phyloP scores from a whole-genome alignment of 2,888 invertebrate genomes.

The Linnaemya tessellans region DNA sequence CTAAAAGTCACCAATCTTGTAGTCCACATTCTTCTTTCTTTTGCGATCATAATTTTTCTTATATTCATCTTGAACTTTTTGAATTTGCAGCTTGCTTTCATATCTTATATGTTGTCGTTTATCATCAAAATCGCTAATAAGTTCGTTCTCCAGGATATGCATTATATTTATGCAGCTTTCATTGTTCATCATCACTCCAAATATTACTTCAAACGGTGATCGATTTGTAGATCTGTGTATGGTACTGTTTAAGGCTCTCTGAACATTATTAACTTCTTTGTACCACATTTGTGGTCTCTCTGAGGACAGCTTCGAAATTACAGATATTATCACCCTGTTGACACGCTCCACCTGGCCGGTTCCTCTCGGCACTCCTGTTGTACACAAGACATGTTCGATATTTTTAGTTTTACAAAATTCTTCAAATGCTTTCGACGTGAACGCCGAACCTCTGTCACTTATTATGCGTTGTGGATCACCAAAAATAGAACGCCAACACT shows the following conservation, averaged over 20 bases:
- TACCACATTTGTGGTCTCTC: conserved; percentile 43
- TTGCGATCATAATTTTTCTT: conserved; percentile 63
- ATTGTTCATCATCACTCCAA: conserved; percentile 52
- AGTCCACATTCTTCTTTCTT: conserved; percentile 55
- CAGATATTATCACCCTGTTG: conserved; percentile 47
- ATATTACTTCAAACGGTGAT: conserved; percentile 59
- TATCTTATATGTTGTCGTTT: conserved; percentile 44
- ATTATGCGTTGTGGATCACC: not conserved
- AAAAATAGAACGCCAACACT: conserved; percentile 7
- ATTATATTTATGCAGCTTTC: conserved; percentile 19
- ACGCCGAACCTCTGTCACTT: not conserved
- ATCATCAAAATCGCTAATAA: conserved; percentile 43
- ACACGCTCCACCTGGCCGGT: conserved; percentile 58
- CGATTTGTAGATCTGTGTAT: conserved; percentile 48
- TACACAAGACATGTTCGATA: conserved; percentile 47
- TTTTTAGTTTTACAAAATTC: conserved; percentile 41
- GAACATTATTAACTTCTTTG: conserved; percentile 38
- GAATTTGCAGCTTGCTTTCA: conserved; percentile 35
- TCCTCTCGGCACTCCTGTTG: conserved; percentile 38
- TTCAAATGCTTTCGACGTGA: conserved; percentile 24
- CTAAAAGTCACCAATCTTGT: conserved; percentile 59
- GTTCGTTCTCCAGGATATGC: conserved; percentile 34
- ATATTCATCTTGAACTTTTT: conserved; percentile 13
- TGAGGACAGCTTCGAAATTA: conserved; percentile 55
- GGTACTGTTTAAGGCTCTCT: not conserved